Evolutionary conservation across 2,888 invertebrate species (phyloP).

Genomic region (Xestia xanthographa): DNA sequence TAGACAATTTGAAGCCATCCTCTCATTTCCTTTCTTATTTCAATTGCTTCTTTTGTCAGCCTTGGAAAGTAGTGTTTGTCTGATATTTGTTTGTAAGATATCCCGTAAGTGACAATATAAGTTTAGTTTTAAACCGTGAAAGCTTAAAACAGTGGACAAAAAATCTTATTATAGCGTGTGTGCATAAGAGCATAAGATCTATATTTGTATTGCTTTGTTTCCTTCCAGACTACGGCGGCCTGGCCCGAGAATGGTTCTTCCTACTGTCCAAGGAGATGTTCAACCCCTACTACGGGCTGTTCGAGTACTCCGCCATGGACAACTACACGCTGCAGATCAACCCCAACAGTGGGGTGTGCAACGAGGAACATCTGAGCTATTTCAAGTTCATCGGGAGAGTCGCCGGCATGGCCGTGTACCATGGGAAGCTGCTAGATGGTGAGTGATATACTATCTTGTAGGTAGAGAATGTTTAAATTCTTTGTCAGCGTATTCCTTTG

Average conservation of each 20-base stretch:
- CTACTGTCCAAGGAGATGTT: constrained; percentile 99
- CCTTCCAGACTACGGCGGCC: constrained; percentile 96
- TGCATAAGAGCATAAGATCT: neutral
- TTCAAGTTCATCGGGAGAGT: constrained; percentile 99
- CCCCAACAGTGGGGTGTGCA: constrained; percentile 98
- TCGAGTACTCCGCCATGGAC: constrained; percentile 99
- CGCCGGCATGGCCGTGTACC: constrained; percentile 99
- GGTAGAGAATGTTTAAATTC: neutral
- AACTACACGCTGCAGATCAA: constrained; percentile 99
- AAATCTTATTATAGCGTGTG: neutral
- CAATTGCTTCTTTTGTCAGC: too few relatives aligned
- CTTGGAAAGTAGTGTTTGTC: too few relatives aligned
- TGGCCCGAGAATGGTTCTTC: constrained; percentile 99
- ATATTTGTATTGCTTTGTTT: neutral
- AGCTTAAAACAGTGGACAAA: too few relatives aligned
- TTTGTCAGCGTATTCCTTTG: neutral
- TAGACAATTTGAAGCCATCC: too few relatives aligned
- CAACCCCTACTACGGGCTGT: constrained; percentile 99
- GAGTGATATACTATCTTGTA: constrained; percentile 65
- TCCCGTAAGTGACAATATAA: too few relatives aligned
- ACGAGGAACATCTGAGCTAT: constrained; percentile 99
- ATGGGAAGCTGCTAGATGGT: constrained; percentile 99
- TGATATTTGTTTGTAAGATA: too few relatives aligned
- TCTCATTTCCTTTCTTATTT: too few relatives aligned
- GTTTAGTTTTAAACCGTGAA: too few relatives aligned